phyloP scores from a whole-genome alignment of 2,888 invertebrate species.

The Nipponacmea schrenckii region DNA sequence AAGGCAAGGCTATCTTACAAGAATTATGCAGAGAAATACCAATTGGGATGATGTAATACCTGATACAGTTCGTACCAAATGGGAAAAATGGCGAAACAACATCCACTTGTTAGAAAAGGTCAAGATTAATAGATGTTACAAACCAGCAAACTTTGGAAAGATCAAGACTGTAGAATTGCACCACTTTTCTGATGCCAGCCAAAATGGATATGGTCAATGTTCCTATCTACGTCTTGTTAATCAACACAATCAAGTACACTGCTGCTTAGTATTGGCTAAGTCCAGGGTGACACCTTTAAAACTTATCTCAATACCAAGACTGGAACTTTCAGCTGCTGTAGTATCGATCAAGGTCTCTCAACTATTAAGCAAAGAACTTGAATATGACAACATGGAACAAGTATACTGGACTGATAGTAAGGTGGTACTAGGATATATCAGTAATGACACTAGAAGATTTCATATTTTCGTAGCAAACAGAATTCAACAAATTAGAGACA shows the following conservation, averaged over 20 bases:
- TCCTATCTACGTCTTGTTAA: conserved; percentile 2
- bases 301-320: neutral
- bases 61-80: neutral
- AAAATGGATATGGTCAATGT: too few species aligned
- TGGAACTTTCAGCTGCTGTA: neutral
- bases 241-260: neutral
- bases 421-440: neutral
- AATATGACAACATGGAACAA: neutral
- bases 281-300: neutral
- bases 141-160: neutral
- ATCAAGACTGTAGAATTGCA: conserved; percentile 7
- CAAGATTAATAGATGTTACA: neutral
- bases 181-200: conserved; percentile 12
- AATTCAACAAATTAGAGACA: neutral
- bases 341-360: neutral
- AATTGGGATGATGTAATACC: conserved; percentile 8
- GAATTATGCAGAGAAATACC: conserved; percentile 1
- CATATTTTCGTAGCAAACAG: neutral
- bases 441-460: neutral
- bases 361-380: neutral
- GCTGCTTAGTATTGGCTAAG: neutral
- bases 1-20: conserved; percentile 9
- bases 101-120: conserved; percentile 3
- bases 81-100: conserved; percentile 9
- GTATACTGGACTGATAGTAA: neutral